Evolutionary conservation across 2,113 vertebrate species (phyloP), one percentile per base, ranked within the genome.

Genomic region (Hydrolagus affinis): DNA sequence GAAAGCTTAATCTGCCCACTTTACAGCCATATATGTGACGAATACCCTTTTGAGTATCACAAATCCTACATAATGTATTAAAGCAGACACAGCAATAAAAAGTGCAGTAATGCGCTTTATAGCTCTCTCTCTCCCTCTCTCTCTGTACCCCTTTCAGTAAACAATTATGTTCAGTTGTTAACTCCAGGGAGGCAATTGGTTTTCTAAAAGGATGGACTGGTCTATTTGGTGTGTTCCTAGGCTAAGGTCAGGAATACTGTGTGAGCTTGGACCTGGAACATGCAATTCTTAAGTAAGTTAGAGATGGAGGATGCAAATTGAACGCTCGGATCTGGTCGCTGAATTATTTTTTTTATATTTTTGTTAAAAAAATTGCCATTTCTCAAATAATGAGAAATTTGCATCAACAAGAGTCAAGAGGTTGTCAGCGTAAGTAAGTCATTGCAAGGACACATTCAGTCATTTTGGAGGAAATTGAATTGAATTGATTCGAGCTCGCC

Each of bases 391-490:
- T 64, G 7, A 25, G 23, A 62, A 28, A 60, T 62, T 80, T 80
- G 25, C 28, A 64, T 64, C 64, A 60, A 80, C 59, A 80, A 23
- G 77, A 28, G 60, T 30, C 23, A 9, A 28, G 25, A 28, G n/a
- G 59, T 21, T 80, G n/a, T 64, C 23, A 23, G 60, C 17, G 28
- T 64, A 80, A 80, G 59, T 80, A 80, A 80, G 59, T 80, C 23
- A 64, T 60, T 25, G 23, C 59, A 80, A 64, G 77, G 77, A 60
- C 90, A 87, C 88, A 90, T 92, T 91, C 93, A 91, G 89, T 89
- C 88, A 87, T 89, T 91, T 90, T 90, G 88, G 85, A 78, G 90
- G 89, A 92, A 91, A 93, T 92, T 91, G 89, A 92, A 92, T 91
- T 89, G 89, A 90, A 90, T 90, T 88, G 89, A 88, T 89, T 93